These are phyloP conservation scores for Vanessa cardui DNA, from an alignment of 2,888 invertebrate genomes.

Conservation along the genomic window DNA sequence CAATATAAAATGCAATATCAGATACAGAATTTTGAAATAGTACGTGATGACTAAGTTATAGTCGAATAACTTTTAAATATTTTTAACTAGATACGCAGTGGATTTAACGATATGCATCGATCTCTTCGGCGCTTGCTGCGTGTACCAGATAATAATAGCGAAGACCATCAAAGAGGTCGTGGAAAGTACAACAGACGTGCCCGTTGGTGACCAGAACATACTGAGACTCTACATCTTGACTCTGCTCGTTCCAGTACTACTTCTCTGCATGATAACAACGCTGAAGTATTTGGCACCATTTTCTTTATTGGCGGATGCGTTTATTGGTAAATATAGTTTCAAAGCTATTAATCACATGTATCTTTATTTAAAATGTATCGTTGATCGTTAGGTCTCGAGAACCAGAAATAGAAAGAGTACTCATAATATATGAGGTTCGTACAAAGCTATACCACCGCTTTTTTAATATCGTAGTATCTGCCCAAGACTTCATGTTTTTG, in stretches of 20 bases:
- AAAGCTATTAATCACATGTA: neutral
- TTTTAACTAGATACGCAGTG: slow-evolving; percentile 58
- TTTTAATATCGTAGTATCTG: no score
- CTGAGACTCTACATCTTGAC: slow-evolving; percentile 64
- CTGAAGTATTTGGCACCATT: slow-evolving; percentile 75
- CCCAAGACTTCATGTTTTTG: no score
- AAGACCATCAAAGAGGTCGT: slow-evolving; percentile 68
- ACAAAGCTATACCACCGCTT: no score
- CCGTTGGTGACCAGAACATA: slow-evolving; percentile 42
- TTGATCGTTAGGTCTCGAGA: no score
- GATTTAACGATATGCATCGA: slow-evolving; percentile 70
- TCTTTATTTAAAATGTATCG: no score
- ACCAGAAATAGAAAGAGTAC: no score
- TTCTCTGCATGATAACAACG: slow-evolving; percentile 75
- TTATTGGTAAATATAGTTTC: slow-evolving; percentile 60
- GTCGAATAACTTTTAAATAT: neutral
- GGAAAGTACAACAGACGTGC: slow-evolving; percentile 46
- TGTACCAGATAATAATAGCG: slow-evolving; percentile 75
- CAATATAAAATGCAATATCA: no score
- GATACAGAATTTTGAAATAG: no score
- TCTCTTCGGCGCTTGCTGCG: slow-evolving; percentile 73
- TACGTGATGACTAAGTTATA: no score
- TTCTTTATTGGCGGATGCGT: slow-evolving; percentile 66
- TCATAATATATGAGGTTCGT: no score
- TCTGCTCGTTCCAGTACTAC: slow-evolving; percentile 62